Evolutionary conservation across 2,888 invertebrate species (phyloP).

Genomic region (Ennomos erosarius): DNA sequence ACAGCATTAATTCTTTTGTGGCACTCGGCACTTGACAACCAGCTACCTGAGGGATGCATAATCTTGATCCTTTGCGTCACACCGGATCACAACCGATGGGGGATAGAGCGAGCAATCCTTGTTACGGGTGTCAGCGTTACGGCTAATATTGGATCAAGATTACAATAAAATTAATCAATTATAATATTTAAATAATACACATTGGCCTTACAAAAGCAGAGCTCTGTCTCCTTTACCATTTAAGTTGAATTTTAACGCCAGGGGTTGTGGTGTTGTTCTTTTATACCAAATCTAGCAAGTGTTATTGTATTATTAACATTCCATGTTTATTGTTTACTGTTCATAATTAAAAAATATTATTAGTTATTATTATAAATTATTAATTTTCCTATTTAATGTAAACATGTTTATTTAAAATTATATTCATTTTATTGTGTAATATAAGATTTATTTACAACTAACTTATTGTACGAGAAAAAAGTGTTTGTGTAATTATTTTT

Average conservation of each 20-base stretch:
- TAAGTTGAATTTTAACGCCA: conserved; percentile 53
- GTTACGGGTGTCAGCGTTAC: conserved; percentile 53
- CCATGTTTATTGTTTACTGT: conserved; percentile 79
- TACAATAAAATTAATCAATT: conserved; percentile 34
- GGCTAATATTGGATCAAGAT: conserved; percentile 66
- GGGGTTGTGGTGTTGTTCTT: conserved; percentile 71
- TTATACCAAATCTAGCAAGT: conserved; percentile 80
- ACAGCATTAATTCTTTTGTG: conserved; percentile 93
- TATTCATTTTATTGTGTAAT: conserved; percentile 76
- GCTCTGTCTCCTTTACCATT: conserved; percentile 66
- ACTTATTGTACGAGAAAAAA: conserved; percentile 71
- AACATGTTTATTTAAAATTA: conserved; percentile 73
- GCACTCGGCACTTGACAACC: conserved; percentile 90
- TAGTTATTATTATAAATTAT: conserved; percentile 66
- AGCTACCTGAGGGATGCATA: conserved; percentile 82
- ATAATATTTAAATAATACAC: conserved; percentile 40
- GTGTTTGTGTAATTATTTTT: conserved; percentile 75
- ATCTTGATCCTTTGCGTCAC: conserved; percentile 76
- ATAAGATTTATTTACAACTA: conserved; percentile 84
- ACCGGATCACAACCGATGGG: conserved; percentile 61
- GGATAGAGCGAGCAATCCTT: conserved; percentile 57
- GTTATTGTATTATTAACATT: conserved; percentile 82
- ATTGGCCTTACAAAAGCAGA: conserved; percentile 45
- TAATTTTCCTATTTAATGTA: conserved; percentile 68
- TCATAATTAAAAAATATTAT: conserved; percentile 69